Conservation (phyloP, 2,113 vertebrate species). For the Silurus meridionalis region DNA sequence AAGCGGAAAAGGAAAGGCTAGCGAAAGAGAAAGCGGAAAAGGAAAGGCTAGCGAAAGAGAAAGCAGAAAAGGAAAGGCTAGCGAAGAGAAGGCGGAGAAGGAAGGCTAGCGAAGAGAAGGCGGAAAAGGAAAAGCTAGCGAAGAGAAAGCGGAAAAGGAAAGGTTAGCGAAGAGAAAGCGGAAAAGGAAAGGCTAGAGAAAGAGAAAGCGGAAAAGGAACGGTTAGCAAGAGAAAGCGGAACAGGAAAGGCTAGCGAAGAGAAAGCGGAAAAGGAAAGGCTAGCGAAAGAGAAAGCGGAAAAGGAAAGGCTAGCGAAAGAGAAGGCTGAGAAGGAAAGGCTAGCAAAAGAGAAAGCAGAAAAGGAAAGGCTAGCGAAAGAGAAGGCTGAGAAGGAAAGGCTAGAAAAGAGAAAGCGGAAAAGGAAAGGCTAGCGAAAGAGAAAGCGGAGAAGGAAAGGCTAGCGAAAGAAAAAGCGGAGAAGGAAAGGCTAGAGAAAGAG, state of each 20-base stretch:
- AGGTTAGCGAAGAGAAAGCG: slow-evolving; percentile 51
- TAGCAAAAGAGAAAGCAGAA: neutral
- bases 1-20: slow-evolving; percentile 53
- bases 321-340: neutral
- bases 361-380: neutral
- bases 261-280: slow-evolving; percentile 55
- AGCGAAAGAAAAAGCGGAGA: slow-evolving; percentile 18
- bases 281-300: slow-evolving; percentile 38
- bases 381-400: slow-evolving; percentile 53
- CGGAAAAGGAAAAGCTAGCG: slow-evolving; percentile 53
- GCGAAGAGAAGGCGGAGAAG: neutral
- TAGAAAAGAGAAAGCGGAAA: slow-evolving; percentile 60
- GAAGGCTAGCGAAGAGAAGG: neutral
- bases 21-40: slow-evolving; percentile 5
- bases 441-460: slow-evolving; percentile 44
- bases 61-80: neutral
- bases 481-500: slow-evolving; percentile 34
- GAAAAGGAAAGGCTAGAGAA: slow-evolving; percentile 50
- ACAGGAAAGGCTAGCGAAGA: slow-evolving; percentile 8
- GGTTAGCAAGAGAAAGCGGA: slow-evolving; percentile 34
- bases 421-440: slow-evolving; percentile 40
- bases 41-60: slow-evolving; percentile 3
- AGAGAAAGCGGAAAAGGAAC: slow-evolving; percentile 50
- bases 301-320: neutral
- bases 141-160: slow-evolving; percentile 43